Conservation (phyloP, 2,113 vertebrate genomes). For the Anser brachyrhynchus region DNA sequence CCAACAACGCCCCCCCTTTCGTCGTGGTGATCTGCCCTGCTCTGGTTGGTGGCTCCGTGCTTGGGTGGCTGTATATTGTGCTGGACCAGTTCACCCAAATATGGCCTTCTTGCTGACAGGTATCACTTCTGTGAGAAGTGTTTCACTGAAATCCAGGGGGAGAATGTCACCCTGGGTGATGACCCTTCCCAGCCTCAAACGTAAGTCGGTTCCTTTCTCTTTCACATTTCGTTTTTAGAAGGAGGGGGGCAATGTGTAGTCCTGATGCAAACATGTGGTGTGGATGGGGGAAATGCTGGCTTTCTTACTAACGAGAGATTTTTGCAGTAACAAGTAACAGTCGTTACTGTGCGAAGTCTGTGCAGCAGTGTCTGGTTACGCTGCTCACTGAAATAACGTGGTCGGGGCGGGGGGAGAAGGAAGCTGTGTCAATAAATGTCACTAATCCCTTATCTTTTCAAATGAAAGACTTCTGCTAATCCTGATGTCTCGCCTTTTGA, state of each 20-base stretch:
- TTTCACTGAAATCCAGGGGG: constrained; percentile 99
- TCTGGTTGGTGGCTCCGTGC: constrained; percentile 85
- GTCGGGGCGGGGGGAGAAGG: not conserved
- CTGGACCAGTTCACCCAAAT: constrained; percentile 94
- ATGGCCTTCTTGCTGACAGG: constrained; percentile 91
- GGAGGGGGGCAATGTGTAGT: not conserved
- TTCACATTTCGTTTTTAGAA: not conserved
- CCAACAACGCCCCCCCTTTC: constrained; percentile 82
- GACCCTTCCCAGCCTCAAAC: constrained; percentile 98
- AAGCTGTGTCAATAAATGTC: not conserved
- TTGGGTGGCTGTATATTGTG: constrained; percentile 87
- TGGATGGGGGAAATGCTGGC: not conserved
- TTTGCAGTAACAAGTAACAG: not conserved
- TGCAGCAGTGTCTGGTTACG: not conserved
- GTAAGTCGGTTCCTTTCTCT: constrained; percentile 81
- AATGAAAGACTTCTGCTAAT: not conserved
- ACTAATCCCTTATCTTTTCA: not conserved
- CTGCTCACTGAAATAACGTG: not conserved
- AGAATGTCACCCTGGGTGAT: constrained; percentile 96
- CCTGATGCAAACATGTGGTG: not conserved
- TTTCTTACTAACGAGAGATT: not conserved
- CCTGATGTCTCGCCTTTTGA: not conserved
- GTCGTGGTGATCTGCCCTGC: constrained; percentile 85
- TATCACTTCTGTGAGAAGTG: constrained; percentile 99
- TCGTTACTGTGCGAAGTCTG: not conserved